These are phyloP conservation scores for Drosophila nikananu DNA, from an alignment of 1,140 invertebrate species.

Conservation along the genomic window DNA sequence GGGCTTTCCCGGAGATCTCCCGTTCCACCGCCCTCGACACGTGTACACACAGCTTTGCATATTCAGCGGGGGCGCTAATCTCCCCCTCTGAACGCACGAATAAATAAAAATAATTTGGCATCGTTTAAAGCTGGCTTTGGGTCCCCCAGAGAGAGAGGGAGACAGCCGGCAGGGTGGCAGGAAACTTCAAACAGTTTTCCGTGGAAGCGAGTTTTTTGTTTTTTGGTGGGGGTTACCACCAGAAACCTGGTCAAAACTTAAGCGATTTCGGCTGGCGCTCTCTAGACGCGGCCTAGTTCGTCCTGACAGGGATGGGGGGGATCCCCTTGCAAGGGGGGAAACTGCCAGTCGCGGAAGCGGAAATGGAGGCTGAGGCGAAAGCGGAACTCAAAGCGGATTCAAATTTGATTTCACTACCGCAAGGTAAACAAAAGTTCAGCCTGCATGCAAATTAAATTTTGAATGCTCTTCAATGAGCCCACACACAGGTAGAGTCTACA, in stretches of 20 bases:
- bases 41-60: slow-evolving; percentile 29
- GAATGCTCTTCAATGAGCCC: slow-evolving; percentile 75
- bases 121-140: slow-evolving; percentile 21
- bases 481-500: slow-evolving; percentile 2
- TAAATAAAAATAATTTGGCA: slow-evolving; percentile 79
- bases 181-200: slow-evolving; percentile 74
- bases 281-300: slow-evolving; percentile 39
- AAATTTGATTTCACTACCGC: slow-evolving; percentile 57
- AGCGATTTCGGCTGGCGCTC: slow-evolving; percentile 31
- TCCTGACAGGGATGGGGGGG: slow-evolving; percentile 9
- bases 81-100: slow-evolving; percentile 66
- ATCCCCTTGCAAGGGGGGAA: slow-evolving; percentile 20
- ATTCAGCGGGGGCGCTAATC: slow-evolving; percentile 51
- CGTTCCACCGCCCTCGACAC: background rate
- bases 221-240: background rate
- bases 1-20: background rate
- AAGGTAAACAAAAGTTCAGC: slow-evolving; percentile 73
- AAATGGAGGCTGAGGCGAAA: slow-evolving; percentile 10
- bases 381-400: slow-evolving; percentile 51
- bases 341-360: slow-evolving; percentile 15
- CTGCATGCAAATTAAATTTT: slow-evolving; percentile 84
- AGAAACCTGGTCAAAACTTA: slow-evolving; percentile 41
- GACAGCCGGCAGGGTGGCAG: background rate
- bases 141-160: background rate
- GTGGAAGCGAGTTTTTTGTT: slow-evolving; percentile 2